A percentile compares a stretch with the other conserved stretches of the same genome.
Conservation (phyloP, 1,140 invertebrate genomes). For the roundworm (Caenorhabditis elegans) region WBcel235 BX284605.5:6918501-6919000, state of each 20-base stretch:
- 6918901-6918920: conserved; percentile 44
- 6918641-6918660: conserved; percentile 37
- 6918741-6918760: background rate
- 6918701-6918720: conserved; percentile 21
- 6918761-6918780: background rate
- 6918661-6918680: conserved; percentile 36
- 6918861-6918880: too few relatives aligned
- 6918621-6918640: conserved; percentile 6
- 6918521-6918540: background rate
- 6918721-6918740: conserved; percentile 23
- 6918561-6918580: conserved; percentile 11
- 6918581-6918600: background rate
- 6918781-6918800: too few relatives aligned
- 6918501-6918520: too few relatives aligned
- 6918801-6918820: too few relatives aligned
- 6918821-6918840: too few relatives aligned
- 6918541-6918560: background rate
- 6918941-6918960: conserved; percentile 40
- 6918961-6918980: conserved; percentile 41
- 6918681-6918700: conserved; percentile 16
- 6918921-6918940: conserved; percentile 21
- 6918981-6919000: conserved; percentile 10
- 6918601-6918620: background rate
- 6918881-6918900: conserved; percentile 23
- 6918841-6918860: too few relatives aligned